Evolutionary conservation across 2,888 invertebrate species (phyloP).

Genomic region (Erynnis tages): DNA sequence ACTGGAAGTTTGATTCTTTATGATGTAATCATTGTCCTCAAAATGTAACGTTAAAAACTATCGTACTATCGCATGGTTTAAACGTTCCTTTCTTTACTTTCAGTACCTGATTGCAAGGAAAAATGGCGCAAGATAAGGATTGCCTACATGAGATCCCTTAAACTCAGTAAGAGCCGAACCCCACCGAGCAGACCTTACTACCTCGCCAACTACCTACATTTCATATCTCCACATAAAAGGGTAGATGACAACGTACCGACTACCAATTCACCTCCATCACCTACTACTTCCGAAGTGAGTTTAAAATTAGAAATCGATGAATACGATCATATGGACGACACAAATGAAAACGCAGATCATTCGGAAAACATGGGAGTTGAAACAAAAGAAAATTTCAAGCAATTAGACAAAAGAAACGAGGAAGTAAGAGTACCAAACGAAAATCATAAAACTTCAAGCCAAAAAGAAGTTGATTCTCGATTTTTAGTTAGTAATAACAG

Average conservation of each 20-base stretch:
- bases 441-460: constrained; percentile 1
- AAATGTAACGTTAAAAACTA: too few relatives aligned
- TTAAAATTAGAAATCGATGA: constrained; percentile 22
- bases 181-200: constrained; percentile 38
- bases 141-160: constrained; percentile 41
- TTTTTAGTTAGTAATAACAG: background rate
- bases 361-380: background rate
- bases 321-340: constrained; percentile 19
- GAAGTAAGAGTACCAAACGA: background rate
- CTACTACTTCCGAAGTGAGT: constrained; percentile 10
- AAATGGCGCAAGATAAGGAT: constrained; percentile 44
- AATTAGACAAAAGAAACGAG: background rate
- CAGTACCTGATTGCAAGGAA: constrained; percentile 42
- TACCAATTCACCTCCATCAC: constrained; percentile 14
- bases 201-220: constrained; percentile 39
- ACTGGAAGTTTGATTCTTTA: too few relatives aligned
- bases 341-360: background rate
- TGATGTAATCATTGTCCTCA: too few relatives aligned
- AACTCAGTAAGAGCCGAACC: constrained; percentile 35
- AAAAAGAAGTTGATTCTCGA: background rate
- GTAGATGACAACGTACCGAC: constrained; percentile 16
- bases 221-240: constrained; percentile 36
- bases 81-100: constrained; percentile 22
- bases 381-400: background rate
- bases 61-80: background rate